phyloP scores from a whole-genome alignment of 2,113 vertebrate species.

The Neotragus pygmaeus region DNA sequence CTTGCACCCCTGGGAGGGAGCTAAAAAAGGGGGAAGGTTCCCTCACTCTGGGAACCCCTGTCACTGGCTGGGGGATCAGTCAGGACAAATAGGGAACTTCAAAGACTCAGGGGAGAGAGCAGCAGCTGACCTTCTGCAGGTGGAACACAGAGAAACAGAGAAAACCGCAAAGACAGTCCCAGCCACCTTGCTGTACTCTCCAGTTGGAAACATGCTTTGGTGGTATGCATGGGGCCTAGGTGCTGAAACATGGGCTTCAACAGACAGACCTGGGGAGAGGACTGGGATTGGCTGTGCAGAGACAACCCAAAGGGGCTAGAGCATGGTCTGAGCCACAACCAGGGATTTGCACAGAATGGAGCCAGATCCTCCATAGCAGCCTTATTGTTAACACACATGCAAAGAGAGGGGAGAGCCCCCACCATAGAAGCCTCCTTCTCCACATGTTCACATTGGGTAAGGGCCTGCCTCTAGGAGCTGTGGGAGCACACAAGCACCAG shows the following conservation, averaged over 20 bases:
- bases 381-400: neutral
- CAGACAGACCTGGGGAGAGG: neutral
- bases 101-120: neutral
- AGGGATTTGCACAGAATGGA: neutral
- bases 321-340: neutral
- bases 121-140: neutral
- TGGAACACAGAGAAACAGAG: neutral
- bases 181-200: neutral
- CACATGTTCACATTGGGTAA: neutral
- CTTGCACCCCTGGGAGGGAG: neutral
- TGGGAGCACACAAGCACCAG: neutral
- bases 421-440: neutral
- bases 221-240: neutral
- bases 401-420: neutral
- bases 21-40: neutral
- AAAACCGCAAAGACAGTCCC: neutral
- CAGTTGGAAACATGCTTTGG: neutral
- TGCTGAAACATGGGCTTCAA: neutral
- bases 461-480: neutral
- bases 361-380: neutral
- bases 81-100: neutral
- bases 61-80: neutral
- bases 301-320: neutral
- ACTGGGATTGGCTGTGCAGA: neutral
- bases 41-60: neutral